Base-by-base conservation (phyloP, 2,888 invertebrate genomes). In the Drosophila fulvimacula region DNA sequence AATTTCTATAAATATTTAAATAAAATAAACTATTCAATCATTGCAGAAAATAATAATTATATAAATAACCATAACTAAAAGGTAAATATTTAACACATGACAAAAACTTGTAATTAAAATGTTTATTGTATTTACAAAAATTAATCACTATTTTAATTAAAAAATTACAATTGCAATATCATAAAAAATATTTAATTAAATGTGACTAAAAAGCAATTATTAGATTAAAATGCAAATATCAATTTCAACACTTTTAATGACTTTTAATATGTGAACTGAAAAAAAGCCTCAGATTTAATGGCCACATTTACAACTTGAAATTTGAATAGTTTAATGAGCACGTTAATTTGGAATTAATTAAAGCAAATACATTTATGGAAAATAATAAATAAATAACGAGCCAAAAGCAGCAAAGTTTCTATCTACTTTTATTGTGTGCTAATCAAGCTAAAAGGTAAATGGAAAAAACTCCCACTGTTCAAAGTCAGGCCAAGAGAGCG, bases 361-460 rank as follows among this genome's bases (percentile, higher is more conserved):
- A 57, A 57, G 19, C 59, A 63, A 61, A 59, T 55, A 39, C 53
- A 19, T 76, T 76, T 74, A 64, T 72, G 64, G 65, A 63, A 69
- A 80, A 69, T 53, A 70, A 69, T 55, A 61, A 79, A 72, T 74
- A 68, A 86, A 71, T 58, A 70, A 69, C 60, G 57, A 82, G 74
- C 74, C 62, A 72, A 58, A 41, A 61, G 53, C 58, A 55, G 62
- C 27, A 19, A 32, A 55, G 38, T 42, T 62, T 69, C 69, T 48
- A 65, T 39, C 57, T 51, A 42, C 30, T 62, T 83, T 83, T 78
- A 84, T 84, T 84, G 87, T 84, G 84, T 84, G 89, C 84, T 88
- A 84, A 84, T 88, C 57, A 86, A 81, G 63, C 49, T 65, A 32
- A 69, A 69, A 30, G 30, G 2, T 0, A 10, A 30, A 13, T 3